These are phyloP conservation scores for Philaethria dido DNA, from an alignment of 2,888 invertebrate genomes.

Conservation along the genomic window DNA sequence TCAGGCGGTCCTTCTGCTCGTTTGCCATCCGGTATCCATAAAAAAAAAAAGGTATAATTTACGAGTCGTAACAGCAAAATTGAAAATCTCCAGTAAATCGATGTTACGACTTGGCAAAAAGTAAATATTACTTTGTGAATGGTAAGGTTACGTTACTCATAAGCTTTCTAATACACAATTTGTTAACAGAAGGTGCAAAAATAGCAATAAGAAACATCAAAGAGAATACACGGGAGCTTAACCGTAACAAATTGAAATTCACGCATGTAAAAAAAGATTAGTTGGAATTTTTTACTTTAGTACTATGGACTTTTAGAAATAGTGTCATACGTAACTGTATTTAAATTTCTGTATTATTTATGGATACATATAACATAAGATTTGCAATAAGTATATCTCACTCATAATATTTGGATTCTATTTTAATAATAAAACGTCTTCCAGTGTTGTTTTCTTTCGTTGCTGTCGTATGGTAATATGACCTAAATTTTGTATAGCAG, in stretches of 20 bases:
- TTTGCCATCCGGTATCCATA: no score
- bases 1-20: no score
- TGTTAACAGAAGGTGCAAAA: constrained; percentile 42
- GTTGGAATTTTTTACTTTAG: constrained; percentile 36
- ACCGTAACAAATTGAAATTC: constrained; percentile 54
- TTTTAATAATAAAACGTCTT: not conserved
- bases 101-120: not conserved
- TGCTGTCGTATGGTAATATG: constrained; percentile 20
- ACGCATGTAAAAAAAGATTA: constrained; percentile 41
- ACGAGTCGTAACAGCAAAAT: not conserved
- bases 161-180: constrained; percentile 34
- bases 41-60: no score
- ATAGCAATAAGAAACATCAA: constrained; percentile 50
- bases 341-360: no score
- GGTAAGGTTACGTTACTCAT: constrained; percentile 16
- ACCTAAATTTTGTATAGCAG: constrained; percentile 25
- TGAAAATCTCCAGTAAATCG: not conserved
- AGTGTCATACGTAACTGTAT: no score
- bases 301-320: constrained; percentile 17
- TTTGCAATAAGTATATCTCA: no score
- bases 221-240: constrained; percentile 49
- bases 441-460: not conserved
- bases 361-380: no score
- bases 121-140: constrained; percentile 21
- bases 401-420: not conserved